A percentile compares a stretch with the other conserved stretches of the same genome.
Evolutionary conservation across 1,140 invertebrate genomes (phyloP).

Genomic region (Apis laboriosa): DNA sequence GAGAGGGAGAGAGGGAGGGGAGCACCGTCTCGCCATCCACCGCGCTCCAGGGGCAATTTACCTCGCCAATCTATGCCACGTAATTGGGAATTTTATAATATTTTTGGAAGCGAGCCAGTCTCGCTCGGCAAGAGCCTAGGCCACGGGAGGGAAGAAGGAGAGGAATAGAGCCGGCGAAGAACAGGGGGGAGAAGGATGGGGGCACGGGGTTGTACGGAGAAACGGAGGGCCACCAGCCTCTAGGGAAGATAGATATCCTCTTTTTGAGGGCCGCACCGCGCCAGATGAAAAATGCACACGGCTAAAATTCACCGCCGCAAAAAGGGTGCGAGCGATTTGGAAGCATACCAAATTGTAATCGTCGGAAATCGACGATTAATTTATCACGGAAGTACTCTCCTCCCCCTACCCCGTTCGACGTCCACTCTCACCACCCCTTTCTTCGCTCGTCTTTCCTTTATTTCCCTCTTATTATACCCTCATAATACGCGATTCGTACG

Average conservation of each 20-base stretch:
- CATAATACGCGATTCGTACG: slow-evolving; percentile 11
- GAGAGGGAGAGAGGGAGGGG: slow-evolving; percentile 11
- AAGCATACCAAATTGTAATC: slow-evolving; percentile 80
- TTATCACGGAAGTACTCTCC: slow-evolving; percentile 74
- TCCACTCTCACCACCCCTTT: slow-evolving; percentile 31
- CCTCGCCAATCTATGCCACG: slow-evolving; percentile 77
- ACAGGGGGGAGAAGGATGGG: slow-evolving; percentile 49
- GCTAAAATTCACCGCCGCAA: slow-evolving; percentile 79
- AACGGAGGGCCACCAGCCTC: slow-evolving; percentile 67
- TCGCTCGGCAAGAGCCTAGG: slow-evolving; percentile 51
- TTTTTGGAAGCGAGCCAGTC: slow-evolving; percentile 79
- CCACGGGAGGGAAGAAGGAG: slow-evolving; percentile 46
- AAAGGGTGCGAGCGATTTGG: slow-evolving; percentile 78
- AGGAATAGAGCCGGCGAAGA: slow-evolving; percentile 25
- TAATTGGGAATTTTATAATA: slow-evolving; percentile 80
- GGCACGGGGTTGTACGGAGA: slow-evolving; percentile 53
- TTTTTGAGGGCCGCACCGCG: slow-evolving; percentile 77
- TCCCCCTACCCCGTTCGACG: slow-evolving; percentile 16
- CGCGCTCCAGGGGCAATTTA: slow-evolving; percentile 75
- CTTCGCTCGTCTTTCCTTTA: slow-evolving; percentile 9
- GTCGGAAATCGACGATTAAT: slow-evolving; percentile 80
- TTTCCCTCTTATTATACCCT: slow-evolving; percentile 24
- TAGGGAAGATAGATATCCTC: slow-evolving; percentile 79
- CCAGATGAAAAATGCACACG: slow-evolving; percentile 79
- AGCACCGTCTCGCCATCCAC: slow-evolving; percentile 60